Conservation (phyloP, 92 coral and sea anemone species). For the Isaurus tuberculatus region DNA sequence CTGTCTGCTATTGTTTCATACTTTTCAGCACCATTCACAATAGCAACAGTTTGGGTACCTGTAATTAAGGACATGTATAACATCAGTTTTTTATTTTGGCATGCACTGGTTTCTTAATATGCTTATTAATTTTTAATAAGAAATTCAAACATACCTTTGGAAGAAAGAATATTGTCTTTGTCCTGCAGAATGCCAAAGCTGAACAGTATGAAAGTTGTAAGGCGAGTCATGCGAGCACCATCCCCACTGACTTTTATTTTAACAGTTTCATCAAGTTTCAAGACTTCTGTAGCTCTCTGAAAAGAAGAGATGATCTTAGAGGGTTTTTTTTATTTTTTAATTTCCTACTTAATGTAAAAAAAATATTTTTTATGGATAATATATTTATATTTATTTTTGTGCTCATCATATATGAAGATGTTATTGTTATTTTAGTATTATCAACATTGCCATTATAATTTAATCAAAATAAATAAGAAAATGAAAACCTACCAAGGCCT, state of each 20-base stretch:
- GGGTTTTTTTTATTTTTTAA: background rate
- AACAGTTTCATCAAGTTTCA: conserved; percentile 33
- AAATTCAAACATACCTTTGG: conserved; percentile 45
- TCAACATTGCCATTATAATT: background rate
- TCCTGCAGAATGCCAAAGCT: conserved; percentile 21
- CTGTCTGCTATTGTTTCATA: conserved; percentile 34
- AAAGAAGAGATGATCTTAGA: background rate
- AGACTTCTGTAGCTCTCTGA: conserved; percentile 13
- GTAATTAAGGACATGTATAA: background rate
- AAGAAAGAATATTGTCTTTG: conserved; percentile 50
- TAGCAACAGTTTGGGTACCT: conserved; percentile 71
- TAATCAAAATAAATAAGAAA: background rate
- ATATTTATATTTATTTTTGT: background rate
- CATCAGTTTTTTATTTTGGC: background rate
- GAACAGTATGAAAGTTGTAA: conserved; percentile 51
- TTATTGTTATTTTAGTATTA: background rate
- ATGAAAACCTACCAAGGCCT: conserved; percentile 31
- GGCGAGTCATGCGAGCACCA: conserved; percentile 63
- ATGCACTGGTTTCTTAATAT: background rate
- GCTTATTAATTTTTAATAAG: background rate
- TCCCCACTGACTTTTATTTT: conserved; percentile 59
- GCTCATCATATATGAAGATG: background rate
- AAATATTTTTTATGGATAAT: background rate
- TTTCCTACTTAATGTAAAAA: background rate
- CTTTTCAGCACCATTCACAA: conserved; percentile 63